A percentile compares a stretch with the other conserved stretches of the same genome.
Conservation (phyloP, 2,113 vertebrate species). For the Eublepharis macularius region DNA sequence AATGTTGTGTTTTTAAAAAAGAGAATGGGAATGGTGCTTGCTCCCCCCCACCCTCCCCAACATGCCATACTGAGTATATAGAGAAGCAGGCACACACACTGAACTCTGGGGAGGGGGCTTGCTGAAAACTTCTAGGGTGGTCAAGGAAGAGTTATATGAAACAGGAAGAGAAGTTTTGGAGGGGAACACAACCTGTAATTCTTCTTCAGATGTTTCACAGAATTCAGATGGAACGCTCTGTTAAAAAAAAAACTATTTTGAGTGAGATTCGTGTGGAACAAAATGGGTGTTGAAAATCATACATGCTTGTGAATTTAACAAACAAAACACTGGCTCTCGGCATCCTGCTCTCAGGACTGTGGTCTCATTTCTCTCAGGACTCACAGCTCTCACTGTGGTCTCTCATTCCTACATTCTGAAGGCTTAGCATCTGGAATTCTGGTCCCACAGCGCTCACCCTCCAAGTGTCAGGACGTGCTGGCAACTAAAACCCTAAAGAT, state of each 20-base stretch:
- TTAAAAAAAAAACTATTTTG: neutral
- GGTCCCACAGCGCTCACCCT: no score
- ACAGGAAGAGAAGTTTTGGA: neutral
- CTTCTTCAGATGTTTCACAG: neutral
- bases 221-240: no score
- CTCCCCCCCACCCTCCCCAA: neutral
- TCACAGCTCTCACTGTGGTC: no score
- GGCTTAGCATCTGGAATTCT: no score
- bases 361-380: neutral
- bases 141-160: neutral
- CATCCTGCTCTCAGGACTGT: neutral
- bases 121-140: neutral
- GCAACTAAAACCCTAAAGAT: no score
- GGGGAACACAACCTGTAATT: neutral
- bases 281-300: neutral
- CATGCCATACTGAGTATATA: neutral
- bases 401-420: no score
- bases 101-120: neutral
- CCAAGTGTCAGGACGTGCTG: no score
- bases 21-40: neutral
- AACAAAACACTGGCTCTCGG: neutral
- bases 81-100: no score
- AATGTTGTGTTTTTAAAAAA: neutral
- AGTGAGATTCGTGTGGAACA: neutral
- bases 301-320: neutral